Evolutionary conservation across 2,797 vertebrate genomes (phyloP).

Genomic region (Macropus fuliginosus): DNA sequence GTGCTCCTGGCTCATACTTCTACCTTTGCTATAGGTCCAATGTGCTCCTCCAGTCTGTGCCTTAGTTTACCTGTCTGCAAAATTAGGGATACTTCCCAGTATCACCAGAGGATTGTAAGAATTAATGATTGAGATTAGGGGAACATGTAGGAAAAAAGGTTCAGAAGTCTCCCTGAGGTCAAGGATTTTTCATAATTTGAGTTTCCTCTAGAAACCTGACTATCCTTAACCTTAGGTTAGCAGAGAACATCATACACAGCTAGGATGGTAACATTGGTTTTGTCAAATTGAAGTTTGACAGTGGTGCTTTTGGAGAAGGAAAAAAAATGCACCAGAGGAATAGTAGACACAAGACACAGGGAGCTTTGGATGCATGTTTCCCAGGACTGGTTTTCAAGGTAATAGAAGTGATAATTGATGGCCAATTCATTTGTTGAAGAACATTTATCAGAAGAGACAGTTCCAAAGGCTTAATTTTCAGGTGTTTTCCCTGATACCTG

Average conservation of each 20-base stretch:
- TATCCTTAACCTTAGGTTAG: not conserved
- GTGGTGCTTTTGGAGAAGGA: not conserved
- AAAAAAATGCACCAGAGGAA: not conserved
- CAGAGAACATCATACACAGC: not conserved
- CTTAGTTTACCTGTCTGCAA: constrained; percentile 70
- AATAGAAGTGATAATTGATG: not conserved
- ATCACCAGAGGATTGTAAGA: not conserved
- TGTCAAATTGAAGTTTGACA: not conserved
- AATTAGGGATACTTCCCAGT: constrained; percentile 26
- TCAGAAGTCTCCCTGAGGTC: not conserved
- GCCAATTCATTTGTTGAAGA: not conserved
- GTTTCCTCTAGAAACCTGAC: not conserved
- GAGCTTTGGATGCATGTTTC: not conserved
- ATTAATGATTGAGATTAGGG: not conserved
- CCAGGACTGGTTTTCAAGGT: not conserved
- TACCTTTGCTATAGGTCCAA: constrained; percentile 49
- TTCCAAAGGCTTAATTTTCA: not conserved
- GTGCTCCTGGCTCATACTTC: constrained; percentile 25
- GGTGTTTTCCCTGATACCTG: not conserved
- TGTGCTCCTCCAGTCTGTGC: constrained; percentile 57
- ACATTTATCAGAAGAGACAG: not conserved
- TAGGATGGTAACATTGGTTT: not conserved
- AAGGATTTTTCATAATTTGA: not conserved
- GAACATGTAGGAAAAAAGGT: not conserved
- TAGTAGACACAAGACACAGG: not conserved